Evolutionary conservation across 2,888 invertebrate species (phyloP).

Genomic region (Agrochola circellaris): DNA sequence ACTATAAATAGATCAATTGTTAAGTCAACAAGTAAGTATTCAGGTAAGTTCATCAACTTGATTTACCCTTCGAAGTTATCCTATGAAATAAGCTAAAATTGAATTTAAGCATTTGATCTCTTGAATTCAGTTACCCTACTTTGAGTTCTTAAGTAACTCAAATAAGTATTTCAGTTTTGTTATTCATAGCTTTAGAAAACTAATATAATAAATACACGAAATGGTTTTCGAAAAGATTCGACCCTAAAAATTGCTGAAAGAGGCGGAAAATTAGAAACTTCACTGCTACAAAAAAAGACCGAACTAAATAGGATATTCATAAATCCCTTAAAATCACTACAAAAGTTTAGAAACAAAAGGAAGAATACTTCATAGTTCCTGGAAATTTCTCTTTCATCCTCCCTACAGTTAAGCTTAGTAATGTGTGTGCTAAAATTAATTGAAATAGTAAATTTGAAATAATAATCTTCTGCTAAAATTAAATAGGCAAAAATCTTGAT

Average conservation of each 20-base stretch:
- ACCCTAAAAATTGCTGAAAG: background rate
- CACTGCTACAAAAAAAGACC: background rate
- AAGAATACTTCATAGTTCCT: background rate
- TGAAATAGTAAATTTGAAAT: too few relatives aligned
- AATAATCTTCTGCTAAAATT: background rate
- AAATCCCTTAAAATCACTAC: background rate
- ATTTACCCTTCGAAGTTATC: background rate
- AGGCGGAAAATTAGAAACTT: background rate
- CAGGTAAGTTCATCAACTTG: background rate
- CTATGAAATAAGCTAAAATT: slow-evolving; percentile 1
- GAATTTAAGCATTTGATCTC: slow-evolving; percentile 6
- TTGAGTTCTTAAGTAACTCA: background rate
- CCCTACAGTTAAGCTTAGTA: background rate
- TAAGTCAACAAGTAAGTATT: background rate
- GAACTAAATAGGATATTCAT: background rate
- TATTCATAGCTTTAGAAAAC: background rate
- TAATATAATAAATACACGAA: background rate
- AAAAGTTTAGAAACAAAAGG: background rate
- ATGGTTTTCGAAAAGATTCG: background rate
- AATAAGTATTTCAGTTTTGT: background rate
- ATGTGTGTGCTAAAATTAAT: background rate
- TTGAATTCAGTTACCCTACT: slow-evolving; percentile 6
- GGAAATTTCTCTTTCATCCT: background rate
- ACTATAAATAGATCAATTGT: too few relatives aligned
- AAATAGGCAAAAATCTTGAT: background rate